These are phyloP conservation scores for Hofmannophila pseudospretella DNA, from an alignment of 2,888 invertebrate genomes.

Conservation along the genomic window DNA sequence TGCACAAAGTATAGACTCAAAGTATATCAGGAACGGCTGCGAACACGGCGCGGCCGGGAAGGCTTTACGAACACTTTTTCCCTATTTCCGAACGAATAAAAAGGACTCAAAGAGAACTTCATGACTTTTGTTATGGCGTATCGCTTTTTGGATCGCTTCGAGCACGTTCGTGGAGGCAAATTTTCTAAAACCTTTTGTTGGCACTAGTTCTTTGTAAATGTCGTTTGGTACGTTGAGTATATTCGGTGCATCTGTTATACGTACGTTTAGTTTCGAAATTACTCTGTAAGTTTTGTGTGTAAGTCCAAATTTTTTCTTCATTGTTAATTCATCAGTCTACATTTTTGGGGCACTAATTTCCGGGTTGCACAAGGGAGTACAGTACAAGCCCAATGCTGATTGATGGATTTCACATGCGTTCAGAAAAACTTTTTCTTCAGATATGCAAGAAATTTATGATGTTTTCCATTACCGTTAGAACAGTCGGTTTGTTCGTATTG, in stretches of 20 bases:
- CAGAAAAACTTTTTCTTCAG: too few relatives aligned
- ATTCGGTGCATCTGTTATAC: background rate
- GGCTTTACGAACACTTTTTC: conserved; percentile 69
- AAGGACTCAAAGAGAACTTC: conserved; percentile 62
- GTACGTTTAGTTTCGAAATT: background rate
- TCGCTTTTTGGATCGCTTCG: conserved; percentile 39
- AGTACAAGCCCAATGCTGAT: too few relatives aligned
- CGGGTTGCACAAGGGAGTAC: too few relatives aligned
- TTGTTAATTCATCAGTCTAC: too few relatives aligned
- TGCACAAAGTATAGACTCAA: conserved; percentile 15
- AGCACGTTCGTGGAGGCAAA: conserved; percentile 7
- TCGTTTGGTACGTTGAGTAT: background rate
- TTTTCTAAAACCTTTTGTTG: conserved; percentile 10
- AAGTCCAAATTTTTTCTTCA: too few relatives aligned
- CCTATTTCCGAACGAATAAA: conserved; percentile 70
- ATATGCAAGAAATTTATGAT: too few relatives aligned
- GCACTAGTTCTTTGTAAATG: conserved; percentile 8
- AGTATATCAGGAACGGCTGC: conserved; percentile 32
- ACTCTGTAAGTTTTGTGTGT: too few relatives aligned
- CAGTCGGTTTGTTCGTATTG: too few relatives aligned
- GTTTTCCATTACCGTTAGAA: too few relatives aligned
- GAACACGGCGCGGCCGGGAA: conserved; percentile 48
- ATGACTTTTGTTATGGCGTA: conserved; percentile 68
- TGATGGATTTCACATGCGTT: too few relatives aligned
- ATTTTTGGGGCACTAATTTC: too few relatives aligned